Conservation (phyloP, 2,797 vertebrate species). For the Gobionotothen gibberifrons region DNA sequence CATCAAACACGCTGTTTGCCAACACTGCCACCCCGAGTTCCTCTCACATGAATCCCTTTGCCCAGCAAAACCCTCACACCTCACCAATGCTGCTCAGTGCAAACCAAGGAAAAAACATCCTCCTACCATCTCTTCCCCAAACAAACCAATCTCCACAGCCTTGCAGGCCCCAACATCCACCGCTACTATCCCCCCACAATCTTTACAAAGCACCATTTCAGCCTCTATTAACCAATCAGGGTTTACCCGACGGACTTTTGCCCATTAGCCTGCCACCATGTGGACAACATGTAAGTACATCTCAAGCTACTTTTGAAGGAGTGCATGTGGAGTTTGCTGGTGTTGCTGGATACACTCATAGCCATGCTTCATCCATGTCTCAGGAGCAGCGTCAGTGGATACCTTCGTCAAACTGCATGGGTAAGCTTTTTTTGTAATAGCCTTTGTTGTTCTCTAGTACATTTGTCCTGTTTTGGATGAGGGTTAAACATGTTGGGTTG, state of each 20-base stretch:
- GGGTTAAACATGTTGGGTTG: not conserved
- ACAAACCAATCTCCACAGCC: constrained; percentile 24
- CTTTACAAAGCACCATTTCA: constrained; percentile 43
- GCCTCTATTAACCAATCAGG: constrained; percentile 16
- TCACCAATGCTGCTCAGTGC: constrained; percentile 1
- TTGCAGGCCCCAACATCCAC: constrained; percentile 23
- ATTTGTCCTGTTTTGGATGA: not conserved
- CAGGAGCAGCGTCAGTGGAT: constrained; percentile 60
- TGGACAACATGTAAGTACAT: constrained; percentile 21
- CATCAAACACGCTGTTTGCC: constrained; percentile 43
- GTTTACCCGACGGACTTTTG: constrained; percentile 22
- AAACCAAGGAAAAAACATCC: constrained; percentile 30
- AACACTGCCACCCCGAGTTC: constrained; percentile 11
- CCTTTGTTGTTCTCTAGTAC: not conserved
- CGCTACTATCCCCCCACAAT: constrained; percentile 7
- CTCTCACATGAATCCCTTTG: constrained; percentile 46
- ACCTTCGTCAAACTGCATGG: constrained; percentile 34
- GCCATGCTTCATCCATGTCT: constrained; percentile 24
- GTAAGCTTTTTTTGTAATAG: constrained; percentile 35
- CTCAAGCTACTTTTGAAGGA: constrained; percentile 31
- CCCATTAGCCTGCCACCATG: constrained; percentile 29
- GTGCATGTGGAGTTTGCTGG: constrained; percentile 12
- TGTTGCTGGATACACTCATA: constrained; percentile 21
- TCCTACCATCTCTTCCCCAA: constrained; percentile 16
- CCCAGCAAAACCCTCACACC: constrained; percentile 42